Base-by-base conservation (phyloP, 2,113 vertebrate species). In the Thalassoma bifasciatum region DNA sequence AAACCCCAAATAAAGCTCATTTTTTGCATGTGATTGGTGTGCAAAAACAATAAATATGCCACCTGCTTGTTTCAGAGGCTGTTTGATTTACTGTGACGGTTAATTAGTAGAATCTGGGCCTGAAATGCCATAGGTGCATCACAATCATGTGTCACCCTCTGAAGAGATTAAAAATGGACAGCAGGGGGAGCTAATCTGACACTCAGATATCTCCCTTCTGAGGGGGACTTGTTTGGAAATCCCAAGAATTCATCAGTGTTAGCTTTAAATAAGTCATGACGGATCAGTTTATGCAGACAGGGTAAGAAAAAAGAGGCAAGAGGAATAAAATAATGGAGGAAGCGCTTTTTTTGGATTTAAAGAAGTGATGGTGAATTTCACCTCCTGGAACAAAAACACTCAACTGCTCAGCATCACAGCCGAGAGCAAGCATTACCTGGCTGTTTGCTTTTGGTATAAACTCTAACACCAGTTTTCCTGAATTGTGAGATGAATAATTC, bases 101-200 rank as follows among this genome's bases (percentile, higher is more conserved):
- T 82, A 70, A 79, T 86, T 59, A 79, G 53, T 16, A 46, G 24
- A 72, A 70, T 30, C 0, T 40, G 34, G n/a, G 50, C 46, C 61
- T 36, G 14, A 68, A 85, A 87, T 75, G 72, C 21, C 67, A 63
- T 67, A 44, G 42, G 57, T 46, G 42, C 38, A 26, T 51, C 21
- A 30, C 40, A 30, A 62, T 77, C 50, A 56, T 14, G 16, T 72
- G 24, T 3, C n/a, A 61, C 30, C 30, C 21, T 51, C 24, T 11
- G 37, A n/a, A 57, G 17, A 10, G 81, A 17, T 50, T 34, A 2
- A 1, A 49, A 66, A 64, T 24, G 26, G 72, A 17, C 91, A 89
- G 83, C 72, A 86, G 91, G 63, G 85, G 88, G 87, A 54, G 77
- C 49, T 47, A 38, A 12, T 53, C 56, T 64, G 67, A 70, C 46